These are phyloP conservation scores for Drosophila ezoana DNA, from an alignment of 2,888 invertebrate genomes.

Conservation along the genomic window DNA sequence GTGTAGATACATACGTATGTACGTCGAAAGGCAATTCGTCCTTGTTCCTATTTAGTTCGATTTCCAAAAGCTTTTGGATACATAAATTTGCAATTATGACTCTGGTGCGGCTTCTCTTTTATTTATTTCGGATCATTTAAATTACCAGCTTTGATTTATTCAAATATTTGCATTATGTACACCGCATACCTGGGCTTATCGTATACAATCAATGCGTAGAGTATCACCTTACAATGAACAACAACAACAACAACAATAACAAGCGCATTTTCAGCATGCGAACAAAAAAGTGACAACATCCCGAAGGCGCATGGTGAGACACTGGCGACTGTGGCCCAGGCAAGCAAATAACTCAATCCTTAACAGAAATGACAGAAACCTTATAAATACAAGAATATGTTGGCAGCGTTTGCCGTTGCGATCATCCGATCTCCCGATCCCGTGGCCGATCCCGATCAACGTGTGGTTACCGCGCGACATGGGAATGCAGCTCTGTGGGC, in stretches of 20 bases:
- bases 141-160: conserved; percentile 57
- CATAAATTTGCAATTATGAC: background rate
- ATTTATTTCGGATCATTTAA: conserved; percentile 48
- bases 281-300: conserved; percentile 48
- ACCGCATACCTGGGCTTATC: conserved; percentile 45
- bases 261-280: conserved; percentile 67
- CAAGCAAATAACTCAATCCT: conserved; percentile 78
- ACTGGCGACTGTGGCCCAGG: conserved; percentile 14
- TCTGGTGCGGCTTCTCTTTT: conserved; percentile 14
- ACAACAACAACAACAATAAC: conserved; percentile 36
- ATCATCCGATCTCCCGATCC: conserved; percentile 40
- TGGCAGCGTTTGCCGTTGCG: conserved; percentile 34
- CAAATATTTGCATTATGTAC: conserved; percentile 55
- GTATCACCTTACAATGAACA: conserved; percentile 68
- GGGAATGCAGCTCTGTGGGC: conserved; percentile 70
- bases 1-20: background rate
- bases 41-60: background rate
- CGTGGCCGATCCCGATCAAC: conserved; percentile 53
- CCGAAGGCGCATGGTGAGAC: conserved; percentile 44
- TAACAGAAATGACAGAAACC: conserved; percentile 77
- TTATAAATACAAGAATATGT: conserved; percentile 77
- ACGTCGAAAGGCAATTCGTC: background rate
- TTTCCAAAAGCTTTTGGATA: background rate
- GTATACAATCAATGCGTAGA: conserved; percentile 44
- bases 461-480: conserved; percentile 70